phyloP scores from a whole-genome alignment of 2,797 vertebrate genomes.

The Lateolabrax maculatus region DNA sequence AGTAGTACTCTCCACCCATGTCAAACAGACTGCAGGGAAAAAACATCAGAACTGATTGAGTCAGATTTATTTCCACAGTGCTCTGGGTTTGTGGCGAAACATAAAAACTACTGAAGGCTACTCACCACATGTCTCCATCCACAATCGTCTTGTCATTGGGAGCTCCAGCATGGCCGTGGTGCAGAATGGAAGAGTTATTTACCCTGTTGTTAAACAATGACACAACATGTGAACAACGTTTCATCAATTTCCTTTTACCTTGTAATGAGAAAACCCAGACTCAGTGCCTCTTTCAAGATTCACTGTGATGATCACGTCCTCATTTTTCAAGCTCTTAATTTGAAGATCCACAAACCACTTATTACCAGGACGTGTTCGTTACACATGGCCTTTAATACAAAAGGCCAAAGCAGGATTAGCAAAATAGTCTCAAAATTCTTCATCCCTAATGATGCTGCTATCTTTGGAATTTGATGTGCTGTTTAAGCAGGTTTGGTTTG shows the following conservation, averaged over 20 bases:
- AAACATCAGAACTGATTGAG: slow-evolving; percentile 1
- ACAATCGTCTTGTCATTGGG: slow-evolving; percentile 92
- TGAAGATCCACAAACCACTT: slow-evolving; percentile 18
- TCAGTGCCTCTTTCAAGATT: neutral
- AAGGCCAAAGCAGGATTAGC: slow-evolving; percentile 47
- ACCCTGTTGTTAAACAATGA: slow-evolving; percentile 81
- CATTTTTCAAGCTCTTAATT: slow-evolving; percentile 4
- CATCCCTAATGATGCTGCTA: slow-evolving; percentile 13
- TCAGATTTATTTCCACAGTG: neutral
- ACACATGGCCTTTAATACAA: slow-evolving; percentile 36
- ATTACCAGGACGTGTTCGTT: slow-evolving; percentile 21
- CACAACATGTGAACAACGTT: neutral
- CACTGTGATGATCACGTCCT: neutral
- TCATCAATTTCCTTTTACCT: neutral
- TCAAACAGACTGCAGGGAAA: slow-evolving; percentile 91
- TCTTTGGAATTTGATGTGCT: neutral
- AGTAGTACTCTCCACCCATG: slow-evolving; percentile 98
- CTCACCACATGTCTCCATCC: slow-evolving; percentile 95
- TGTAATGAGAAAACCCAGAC: neutral
- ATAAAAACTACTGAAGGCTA: neutral
- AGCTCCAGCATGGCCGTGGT: slow-evolving; percentile 95
- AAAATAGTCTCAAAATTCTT: slow-evolving; percentile 10
- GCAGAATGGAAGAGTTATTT: slow-evolving; percentile 90
- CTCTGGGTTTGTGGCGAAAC: no score
- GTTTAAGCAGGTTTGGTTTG: neutral